These are phyloP conservation scores for Colius striatus DNA, from an alignment of 2,113 vertebrate genomes.

Conservation along the genomic window DNA sequence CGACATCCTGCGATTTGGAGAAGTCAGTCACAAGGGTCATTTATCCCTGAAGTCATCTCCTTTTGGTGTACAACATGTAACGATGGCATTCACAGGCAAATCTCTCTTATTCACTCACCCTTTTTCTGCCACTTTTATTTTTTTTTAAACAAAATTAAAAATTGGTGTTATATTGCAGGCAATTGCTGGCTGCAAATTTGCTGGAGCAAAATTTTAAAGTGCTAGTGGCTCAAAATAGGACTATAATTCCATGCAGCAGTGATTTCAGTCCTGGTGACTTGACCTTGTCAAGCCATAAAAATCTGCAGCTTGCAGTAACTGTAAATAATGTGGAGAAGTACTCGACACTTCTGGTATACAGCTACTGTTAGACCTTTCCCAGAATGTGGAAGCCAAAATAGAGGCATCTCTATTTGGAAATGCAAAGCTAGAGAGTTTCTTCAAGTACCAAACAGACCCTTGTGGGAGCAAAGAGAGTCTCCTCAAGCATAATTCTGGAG, in stretches of 20 bases:
- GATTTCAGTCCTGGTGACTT: background rate
- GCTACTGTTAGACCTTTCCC: background rate
- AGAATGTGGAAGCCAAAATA: background rate
- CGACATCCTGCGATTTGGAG: constrained; percentile 22
- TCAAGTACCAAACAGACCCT: background rate
- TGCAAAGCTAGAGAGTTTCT: background rate
- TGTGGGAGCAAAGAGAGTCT: background rate
- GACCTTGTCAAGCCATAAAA: constrained; percentile 5
- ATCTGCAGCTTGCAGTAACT: background rate
- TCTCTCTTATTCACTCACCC: background rate
- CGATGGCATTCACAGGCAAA: background rate
- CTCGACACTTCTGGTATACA: background rate
- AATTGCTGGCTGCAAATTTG: background rate
- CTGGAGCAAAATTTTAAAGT: background rate
- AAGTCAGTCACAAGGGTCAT: constrained; percentile 25
- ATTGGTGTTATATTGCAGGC: background rate
- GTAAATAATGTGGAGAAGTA: background rate
- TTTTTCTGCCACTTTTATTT: background rate
- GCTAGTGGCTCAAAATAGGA: constrained; percentile 29
- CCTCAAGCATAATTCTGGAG: background rate
- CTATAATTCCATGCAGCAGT: constrained; percentile 28
- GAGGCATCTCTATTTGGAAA: background rate
- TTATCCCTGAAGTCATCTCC: constrained; percentile 21
- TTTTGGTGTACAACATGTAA: background rate
- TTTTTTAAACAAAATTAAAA: background rate